phyloP scores from a whole-genome alignment of 2,888 invertebrate genomes.

The Aphodius sticticus region DNA sequence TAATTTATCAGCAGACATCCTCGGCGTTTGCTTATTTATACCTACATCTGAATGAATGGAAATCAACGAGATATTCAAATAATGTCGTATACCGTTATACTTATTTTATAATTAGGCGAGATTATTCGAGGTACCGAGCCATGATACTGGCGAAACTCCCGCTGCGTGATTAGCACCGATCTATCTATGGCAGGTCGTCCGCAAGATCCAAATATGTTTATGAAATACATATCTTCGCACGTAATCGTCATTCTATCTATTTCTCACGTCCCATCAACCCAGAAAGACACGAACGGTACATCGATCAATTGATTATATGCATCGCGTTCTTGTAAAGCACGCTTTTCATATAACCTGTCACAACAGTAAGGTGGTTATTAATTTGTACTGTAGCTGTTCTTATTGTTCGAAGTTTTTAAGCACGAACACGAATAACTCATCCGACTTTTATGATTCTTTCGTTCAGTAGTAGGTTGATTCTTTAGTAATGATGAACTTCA shows the following conservation, averaged over 20 bases:
- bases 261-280: neutral
- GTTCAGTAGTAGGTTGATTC: no score
- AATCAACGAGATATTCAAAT: neutral
- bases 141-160: neutral
- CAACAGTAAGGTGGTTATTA: neutral
- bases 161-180: no score
- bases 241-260: neutral
- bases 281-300: slow-evolving; percentile 4
- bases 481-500: no score
- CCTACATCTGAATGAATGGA: neutral
- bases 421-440: no score
- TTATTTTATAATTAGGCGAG: neutral
- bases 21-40: neutral
- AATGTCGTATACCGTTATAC: neutral
- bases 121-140: neutral
- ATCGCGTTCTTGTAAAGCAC: neutral
- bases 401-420: no score
- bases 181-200: neutral
- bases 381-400: neutral
- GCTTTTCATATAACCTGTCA: neutral
- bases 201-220: slow-evolving; percentile 4
- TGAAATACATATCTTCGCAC: slow-evolving; percentile 4
- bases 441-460: no score
- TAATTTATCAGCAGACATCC: no score
- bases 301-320: slow-evolving; percentile 4